Evolutionary conservation across 2,888 invertebrate genomes (phyloP).

Genomic region (Aphrophora alni): DNA sequence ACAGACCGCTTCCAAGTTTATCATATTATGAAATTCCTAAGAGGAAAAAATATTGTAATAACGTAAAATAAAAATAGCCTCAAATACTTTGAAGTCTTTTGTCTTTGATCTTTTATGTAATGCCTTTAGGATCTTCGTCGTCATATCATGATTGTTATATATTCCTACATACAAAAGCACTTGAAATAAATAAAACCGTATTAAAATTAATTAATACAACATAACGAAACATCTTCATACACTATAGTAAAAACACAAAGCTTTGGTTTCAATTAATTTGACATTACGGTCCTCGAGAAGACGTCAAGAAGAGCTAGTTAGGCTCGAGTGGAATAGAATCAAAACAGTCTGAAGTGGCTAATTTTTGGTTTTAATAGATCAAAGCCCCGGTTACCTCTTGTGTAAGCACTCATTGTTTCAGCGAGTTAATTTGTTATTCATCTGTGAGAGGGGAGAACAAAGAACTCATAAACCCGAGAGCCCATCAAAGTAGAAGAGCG

Average conservation of each 20-base stretch:
- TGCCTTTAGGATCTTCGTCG: not conserved
- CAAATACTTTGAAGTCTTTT: not conserved
- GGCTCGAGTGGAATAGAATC: not conserved
- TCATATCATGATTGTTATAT: too few relatives aligned
- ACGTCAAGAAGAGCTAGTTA: not conserved
- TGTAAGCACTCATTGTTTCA: not conserved
- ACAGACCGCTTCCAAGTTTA: not conserved
- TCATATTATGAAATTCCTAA: not conserved
- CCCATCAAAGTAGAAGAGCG: not conserved
- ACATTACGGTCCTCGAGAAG: not conserved
- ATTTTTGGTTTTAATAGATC: slow-evolving; percentile 4
- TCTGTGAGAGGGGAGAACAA: not conserved
- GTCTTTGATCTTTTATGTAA: not conserved
- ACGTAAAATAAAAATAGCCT: not conserved
- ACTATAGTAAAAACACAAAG: too few relatives aligned
- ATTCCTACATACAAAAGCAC: not conserved
- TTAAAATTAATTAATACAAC: not conserved
- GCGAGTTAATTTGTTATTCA: slow-evolving; percentile 3
- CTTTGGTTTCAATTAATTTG: too few relatives aligned
- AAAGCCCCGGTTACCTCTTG: not conserved
- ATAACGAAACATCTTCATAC: not conserved
- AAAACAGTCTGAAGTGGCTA: slow-evolving; percentile 4
- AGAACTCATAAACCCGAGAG: not conserved
- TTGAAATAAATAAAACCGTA: not conserved
- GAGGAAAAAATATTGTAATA: not conserved